Evolutionary conservation across 1,140 invertebrate species (phyloP), one percentile per base, ranked within the genome.

Genomic region (Chironomus striatipennis): DNA sequence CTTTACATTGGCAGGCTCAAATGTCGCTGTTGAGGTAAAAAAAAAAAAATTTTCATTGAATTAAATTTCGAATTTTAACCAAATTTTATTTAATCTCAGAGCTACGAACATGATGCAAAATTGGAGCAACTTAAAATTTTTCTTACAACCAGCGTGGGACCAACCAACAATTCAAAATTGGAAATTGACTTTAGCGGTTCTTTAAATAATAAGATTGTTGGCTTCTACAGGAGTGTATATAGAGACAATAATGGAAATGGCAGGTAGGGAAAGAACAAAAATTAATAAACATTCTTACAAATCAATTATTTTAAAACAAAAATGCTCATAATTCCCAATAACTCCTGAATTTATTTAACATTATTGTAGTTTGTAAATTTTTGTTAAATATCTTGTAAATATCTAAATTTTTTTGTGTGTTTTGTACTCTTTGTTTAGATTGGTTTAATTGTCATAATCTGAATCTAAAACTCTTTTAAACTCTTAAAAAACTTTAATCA

Each of bases 191-290:
- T 84, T 75, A 78, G 78, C 34, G 85, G 84, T 12, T 79, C 76
- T 43, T 85, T 85, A 84, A 78, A 77, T 64, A 79, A 79, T 34
- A 83, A 82, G 76, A 83, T 85, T 73, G 81, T 85, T 43, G 85
- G 84, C 3, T 78, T 85, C 1, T 85, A 85, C 73, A 82, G 79
- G 6, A 85, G 84, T 8, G 82, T 79, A 9, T 85, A 85, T 65
- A 77, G 77, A 7, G 81, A 80, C 76, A 77, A 76, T 7, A 78
- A 79, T 2, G 79, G 80, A 34, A 78, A 76, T 3, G 74, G 77
- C 72, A 85, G 83, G 79, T 85, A 78, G 81, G 80, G 79, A 57
- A 17, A 74, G 8, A 57, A 57, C 5, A 15, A 12, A 57, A 57
- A 57, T 57, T 57, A 34, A 34, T 34, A 2, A n/a, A n/a, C n/a